phyloP scores from a whole-genome alignment of 2,797 vertebrate species.

The Myotis pilosus region DNA sequence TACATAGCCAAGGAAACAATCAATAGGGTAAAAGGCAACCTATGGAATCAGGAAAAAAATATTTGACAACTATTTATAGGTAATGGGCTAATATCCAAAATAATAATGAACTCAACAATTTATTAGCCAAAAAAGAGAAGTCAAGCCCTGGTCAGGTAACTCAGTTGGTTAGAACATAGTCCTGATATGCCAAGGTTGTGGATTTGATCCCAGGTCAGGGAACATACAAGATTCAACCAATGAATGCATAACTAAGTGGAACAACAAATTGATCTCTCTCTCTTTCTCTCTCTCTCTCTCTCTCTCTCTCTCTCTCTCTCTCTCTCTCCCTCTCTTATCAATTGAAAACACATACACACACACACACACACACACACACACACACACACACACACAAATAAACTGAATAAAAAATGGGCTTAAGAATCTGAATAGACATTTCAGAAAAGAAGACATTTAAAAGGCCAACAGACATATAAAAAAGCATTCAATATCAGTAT shows the following conservation, averaged over 20 bases:
- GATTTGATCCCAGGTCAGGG: not conserved
- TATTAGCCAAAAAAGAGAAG: not conserved
- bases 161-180: not conserved
- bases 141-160: not conserved
- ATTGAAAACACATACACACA: not conserved
- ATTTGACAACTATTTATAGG: not conserved
- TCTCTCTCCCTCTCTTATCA: too few relatives aligned
- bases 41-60: not conserved
- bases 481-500: too few relatives aligned
- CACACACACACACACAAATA: too few relatives aligned
- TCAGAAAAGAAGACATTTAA: not conserved
- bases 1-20: not conserved
- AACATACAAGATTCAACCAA: not conserved
- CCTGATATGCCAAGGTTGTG: not conserved
- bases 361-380: too few relatives aligned
- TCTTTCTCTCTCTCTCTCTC: not conserved
- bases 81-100: not conserved
- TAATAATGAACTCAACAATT: not conserved
- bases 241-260: not conserved
- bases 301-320: not conserved
- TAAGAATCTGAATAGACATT: not conserved
- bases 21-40: rapidly evolving
- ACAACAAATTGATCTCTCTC: not conserved
- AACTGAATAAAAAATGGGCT: not conserved
- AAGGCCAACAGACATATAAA: not conserved